Base-by-base conservation (phyloP, 2,113 vertebrate genomes). In the Erythrocercus mccallii region DNA sequence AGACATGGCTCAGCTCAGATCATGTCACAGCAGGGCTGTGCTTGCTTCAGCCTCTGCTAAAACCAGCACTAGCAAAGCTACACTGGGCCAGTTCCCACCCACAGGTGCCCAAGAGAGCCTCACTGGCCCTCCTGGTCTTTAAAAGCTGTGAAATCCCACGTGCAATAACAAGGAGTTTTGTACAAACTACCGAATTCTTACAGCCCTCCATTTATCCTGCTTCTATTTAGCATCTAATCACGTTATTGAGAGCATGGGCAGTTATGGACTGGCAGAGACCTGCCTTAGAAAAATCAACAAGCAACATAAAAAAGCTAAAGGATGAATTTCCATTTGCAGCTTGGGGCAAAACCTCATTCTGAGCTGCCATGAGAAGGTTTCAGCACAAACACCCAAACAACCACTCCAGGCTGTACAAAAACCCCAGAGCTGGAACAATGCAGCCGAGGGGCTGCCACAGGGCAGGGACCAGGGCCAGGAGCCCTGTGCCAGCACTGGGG, bases 341-440 rank as follows among this genome's bases (percentile, higher is more conserved):
- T 30, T 5, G 2, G 21, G 40, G 40, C 4, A 9, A 88, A 79
- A 42, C 31, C n/a, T 85, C 30, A 7, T 48, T 31, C 12, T 30
- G 66, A 0, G 0, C 35, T 14, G 33, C 42, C n/a, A 3, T 0
- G 3, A 56, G 74, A 18, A 19, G 9, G 23, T 18, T 51, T 11
- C 1, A 78, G 81, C 42, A 45, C 0, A 2, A 76, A 23, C 5
- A 10, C 13, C 24, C 40, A 42, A 42, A 6, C 0, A 0, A 24
- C 2, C 2, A 3, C 47, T 25, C 16, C 4, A 1, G 77, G 24
- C 0, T 5, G 8, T 12, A 33, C 6, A 48, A 84, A 28, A 48
- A 11, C 10, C 3, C 3, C 9, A 1, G 25, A n/a, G 33, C 0
- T 1, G 7, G n/a, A 56, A 9, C 3, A 5, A 7, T 2, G 10